Conservation (phyloP, 1,140 invertebrate genomes). For the Leptopilina boulardi region DNA sequence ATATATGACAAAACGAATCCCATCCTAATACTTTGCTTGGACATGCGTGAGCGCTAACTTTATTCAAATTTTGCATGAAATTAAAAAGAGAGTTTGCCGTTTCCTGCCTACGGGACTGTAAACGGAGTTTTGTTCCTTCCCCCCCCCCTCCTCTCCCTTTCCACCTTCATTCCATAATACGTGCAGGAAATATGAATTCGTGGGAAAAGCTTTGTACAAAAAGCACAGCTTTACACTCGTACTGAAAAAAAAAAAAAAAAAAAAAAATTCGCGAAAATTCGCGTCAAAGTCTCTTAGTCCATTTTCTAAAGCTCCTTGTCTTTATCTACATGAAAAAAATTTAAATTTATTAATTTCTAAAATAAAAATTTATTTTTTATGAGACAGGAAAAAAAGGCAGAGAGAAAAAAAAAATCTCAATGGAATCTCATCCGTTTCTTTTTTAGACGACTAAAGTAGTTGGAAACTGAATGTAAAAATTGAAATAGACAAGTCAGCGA, state of each 20-base stretch:
- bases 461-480: constrained; percentile 20
- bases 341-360: too few species aligned
- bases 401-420: too few species aligned
- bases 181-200: constrained; percentile 29
- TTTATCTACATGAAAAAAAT: too few species aligned
- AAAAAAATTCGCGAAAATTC: too few species aligned
- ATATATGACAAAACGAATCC: constrained; percentile 49
- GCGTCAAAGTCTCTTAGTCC: too few species aligned
- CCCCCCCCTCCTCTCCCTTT: too few species aligned
- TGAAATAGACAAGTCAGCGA: constrained; percentile 26
- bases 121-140: constrained; percentile 38
- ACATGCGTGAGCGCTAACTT: constrained; percentile 58
- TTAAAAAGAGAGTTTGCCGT: constrained; percentile 70
- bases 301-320: too few species aligned
- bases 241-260: neutral
- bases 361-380: too few species aligned
- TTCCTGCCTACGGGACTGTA: constrained; percentile 16
- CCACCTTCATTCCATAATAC: constrained; percentile 20
- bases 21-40: constrained; percentile 55
- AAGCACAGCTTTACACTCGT: neutral
- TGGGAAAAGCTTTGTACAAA: constrained; percentile 12
- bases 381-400: too few species aligned
- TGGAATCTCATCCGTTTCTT: too few species aligned
- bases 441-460: neutral
- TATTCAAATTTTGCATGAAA: constrained; percentile 68